These are phyloP conservation scores for Caenorhabditis tropicalis DNA, from an alignment of 1,140 invertebrate species.

Conservation along the genomic window DNA sequence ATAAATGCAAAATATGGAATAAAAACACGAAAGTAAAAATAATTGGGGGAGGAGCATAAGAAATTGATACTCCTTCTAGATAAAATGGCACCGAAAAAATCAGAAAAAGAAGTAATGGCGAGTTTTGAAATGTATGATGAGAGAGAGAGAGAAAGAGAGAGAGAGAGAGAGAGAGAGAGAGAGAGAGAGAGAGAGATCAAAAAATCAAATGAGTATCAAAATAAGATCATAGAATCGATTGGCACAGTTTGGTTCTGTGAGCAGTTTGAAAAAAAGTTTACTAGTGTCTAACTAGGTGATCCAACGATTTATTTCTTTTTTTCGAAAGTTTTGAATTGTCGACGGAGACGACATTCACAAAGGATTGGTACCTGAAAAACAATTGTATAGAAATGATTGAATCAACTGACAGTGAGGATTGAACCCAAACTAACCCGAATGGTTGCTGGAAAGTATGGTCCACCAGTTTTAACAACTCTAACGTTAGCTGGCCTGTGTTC, in stretches of 20 bases:
- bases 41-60: not conserved
- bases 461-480: not conserved
- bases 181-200: not conserved
- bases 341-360: constrained; percentile 41
- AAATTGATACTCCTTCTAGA: not conserved
- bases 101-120: not conserved
- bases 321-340: constrained; percentile 16
- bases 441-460: not conserved
- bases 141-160: no score
- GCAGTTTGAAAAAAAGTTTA: not conserved
- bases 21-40: not conserved
- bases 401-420: not conserved
- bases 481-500: constrained; percentile 38
- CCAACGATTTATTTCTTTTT: not conserved
- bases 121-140: not conserved
- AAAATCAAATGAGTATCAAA: not conserved
- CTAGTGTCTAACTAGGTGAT: not conserved
- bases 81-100: not conserved
- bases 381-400: not conserved
- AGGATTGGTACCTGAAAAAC: constrained; percentile 31
- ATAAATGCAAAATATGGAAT: constrained; percentile 14
- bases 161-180: not conserved
- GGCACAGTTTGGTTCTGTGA: not conserved
- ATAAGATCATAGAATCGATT: not conserved
- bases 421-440: constrained; percentile 11